These are phyloP conservation scores for Clarias magur DNA, from an alignment of 2,113 vertebrate species.

Conservation along the genomic window DNA sequence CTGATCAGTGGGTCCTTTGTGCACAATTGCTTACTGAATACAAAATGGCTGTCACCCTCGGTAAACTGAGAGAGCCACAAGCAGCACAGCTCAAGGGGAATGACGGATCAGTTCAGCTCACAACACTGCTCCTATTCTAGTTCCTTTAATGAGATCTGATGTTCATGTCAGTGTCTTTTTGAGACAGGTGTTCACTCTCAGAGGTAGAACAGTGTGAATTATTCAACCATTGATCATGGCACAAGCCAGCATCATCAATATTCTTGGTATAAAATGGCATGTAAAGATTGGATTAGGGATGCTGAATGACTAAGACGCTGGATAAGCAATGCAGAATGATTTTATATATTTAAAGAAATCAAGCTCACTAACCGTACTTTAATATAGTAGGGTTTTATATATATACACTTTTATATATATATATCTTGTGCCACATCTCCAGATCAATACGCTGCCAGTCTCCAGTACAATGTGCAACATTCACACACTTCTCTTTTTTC, in stretches of 20 bases:
- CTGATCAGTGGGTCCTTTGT: conserved; percentile 44
- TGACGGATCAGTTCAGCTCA: conserved; percentile 68
- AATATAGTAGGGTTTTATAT: neutral
- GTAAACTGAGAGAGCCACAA: conserved; percentile 57
- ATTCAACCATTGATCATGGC: neutral
- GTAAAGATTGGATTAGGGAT: neutral
- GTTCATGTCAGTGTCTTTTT: conserved; percentile 53
- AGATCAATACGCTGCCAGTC: conserved; percentile 29
- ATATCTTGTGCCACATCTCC: neutral
- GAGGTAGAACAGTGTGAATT: neutral
- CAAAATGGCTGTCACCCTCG: conserved; percentile 71
- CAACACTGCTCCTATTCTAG: conserved; percentile 48
- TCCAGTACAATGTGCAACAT: neutral
- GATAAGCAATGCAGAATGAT: neutral
- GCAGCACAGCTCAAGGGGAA: conserved; percentile 57
- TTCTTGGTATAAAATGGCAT: neutral
- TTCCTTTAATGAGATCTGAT: conserved; percentile 72
- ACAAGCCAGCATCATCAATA: neutral
- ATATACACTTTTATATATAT: conserved; percentile 3
- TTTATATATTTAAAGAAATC: neutral
- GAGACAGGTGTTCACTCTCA: neutral
- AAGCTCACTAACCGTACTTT: neutral
- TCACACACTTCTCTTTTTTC: neutral
- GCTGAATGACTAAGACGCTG: neutral
- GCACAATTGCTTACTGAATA: conserved; percentile 60